Base-by-base conservation (phyloP, 2,113 vertebrate genomes). In the Macheiramphus alcinus region DNA sequence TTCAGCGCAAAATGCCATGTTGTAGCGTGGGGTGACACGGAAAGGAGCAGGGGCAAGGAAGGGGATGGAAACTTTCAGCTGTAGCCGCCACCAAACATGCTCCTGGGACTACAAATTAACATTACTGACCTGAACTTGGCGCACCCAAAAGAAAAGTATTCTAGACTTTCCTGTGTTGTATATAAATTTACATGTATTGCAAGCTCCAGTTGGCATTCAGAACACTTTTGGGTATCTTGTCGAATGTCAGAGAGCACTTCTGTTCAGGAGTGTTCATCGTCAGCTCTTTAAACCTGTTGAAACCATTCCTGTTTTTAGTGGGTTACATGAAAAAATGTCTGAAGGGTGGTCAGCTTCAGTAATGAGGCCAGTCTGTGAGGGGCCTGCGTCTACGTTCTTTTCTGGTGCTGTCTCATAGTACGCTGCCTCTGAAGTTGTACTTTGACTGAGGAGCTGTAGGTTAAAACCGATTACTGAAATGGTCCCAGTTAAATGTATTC, bases 351-450 rank as follows among this genome's bases (percentile, higher is more conserved):
- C 25, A 32, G 29, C 48, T 72, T 93, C 26, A 40, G 36, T 43
- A 55, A 25, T 11, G 38, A 43, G 36, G 53, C 21, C 18, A 26
- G 23, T 34, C 15, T 76, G 38, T 18, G 36, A 40, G 12, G 16
- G 22, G 15, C 22, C 31, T 42, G 11, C 8, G 3, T 47, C 32
- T 65, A 16, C 27, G 4, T 11, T 5, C 26, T 55, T 7, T 55
- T 38, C 59, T 42, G 55, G 27, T 70, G 61, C 34, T 3, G 0
- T 34, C 25, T 43, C 14, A 9, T 5, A 36, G 25, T 34, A 27
- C 0, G 0, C n/a, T 43, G 65, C 43, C 53, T 74, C 36, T 40
- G 52, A 63, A 40, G n/a, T 7, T 15, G 18, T 66, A 13, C 32
- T 74, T 71, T 32, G 25, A 15, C 53, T 52, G 32, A 66, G 34